Conservation (phyloP, 2,797 vertebrate species). For the Anguilla obscura region DNA sequence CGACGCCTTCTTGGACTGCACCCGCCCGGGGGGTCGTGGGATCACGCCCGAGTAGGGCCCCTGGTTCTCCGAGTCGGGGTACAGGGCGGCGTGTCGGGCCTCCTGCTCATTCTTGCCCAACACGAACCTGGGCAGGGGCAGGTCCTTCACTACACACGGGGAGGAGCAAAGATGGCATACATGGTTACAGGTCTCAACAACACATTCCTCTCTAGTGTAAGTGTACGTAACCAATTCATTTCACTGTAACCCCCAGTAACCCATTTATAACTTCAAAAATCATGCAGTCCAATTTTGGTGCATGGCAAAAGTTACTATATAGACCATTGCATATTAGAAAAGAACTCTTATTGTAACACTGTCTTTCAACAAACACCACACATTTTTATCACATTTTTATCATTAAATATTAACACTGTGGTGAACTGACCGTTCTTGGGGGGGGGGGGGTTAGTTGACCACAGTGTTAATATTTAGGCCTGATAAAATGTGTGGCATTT, state of each 20-base stretch:
- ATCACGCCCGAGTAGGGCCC: conserved; percentile 89
- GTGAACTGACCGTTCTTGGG: neutral
- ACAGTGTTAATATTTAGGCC: no score
- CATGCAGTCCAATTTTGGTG: neutral
- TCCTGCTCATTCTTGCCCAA: conserved; percentile 94
- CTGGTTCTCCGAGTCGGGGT: conserved; percentile 87
- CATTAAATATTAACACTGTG: neutral
- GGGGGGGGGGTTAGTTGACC: no score
- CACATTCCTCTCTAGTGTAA: neutral
- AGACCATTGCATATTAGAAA: neutral
- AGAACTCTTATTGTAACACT: neutral
- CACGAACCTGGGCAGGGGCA: conserved; percentile 90
- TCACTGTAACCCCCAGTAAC: neutral
- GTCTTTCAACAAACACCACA: neutral
- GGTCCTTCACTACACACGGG: conserved; percentile 85
- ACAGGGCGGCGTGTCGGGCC: conserved; percentile 80
- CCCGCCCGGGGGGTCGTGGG: conserved; percentile 87
- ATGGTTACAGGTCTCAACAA: neutral
- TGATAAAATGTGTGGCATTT: no score
- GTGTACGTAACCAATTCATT: neutral
- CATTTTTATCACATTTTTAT: neutral
- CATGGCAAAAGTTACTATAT: neutral
- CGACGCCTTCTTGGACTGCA: conserved; percentile 88
- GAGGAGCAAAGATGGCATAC: conserved; percentile 21
- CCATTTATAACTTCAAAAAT: neutral